A percentile compares a stretch with the other conserved stretches of the same genome.
Conservation (phyloP, 2,888 invertebrate genomes). For the Xanthorhoe spadicearia region DNA sequence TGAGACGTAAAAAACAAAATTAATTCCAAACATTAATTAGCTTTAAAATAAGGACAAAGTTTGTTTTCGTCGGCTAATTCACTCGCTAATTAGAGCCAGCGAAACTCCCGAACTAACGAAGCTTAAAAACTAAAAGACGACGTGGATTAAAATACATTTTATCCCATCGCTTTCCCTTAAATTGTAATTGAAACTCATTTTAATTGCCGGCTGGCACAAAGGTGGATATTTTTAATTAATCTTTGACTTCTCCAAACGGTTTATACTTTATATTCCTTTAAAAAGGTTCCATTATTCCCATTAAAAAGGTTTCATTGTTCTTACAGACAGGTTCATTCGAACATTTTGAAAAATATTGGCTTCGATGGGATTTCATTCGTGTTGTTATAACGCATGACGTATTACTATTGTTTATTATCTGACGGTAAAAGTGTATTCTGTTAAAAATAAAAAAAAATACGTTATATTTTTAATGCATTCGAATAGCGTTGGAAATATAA, state of each 20-base stretch:
- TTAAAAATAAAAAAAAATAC: neutral
- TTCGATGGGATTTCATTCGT: constrained; percentile 10
- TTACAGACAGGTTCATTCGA: constrained; percentile 4
- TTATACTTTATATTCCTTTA: neutral
- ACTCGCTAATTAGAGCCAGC: constrained; percentile 45
- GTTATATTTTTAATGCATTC: too few species aligned
- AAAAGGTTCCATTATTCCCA: neutral
- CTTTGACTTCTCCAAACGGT: constrained; percentile 47
- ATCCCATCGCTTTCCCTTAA: constrained; percentile 51
- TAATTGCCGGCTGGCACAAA: constrained; percentile 58
- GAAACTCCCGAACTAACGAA: constrained; percentile 39
- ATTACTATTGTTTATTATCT: constrained; percentile 11
- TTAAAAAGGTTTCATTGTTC: neutral
- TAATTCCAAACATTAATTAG: constrained; percentile 30
- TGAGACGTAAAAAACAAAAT: constrained; percentile 16
- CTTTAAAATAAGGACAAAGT: constrained; percentile 31
- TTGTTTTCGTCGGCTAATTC: constrained; percentile 39
- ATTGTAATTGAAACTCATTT: constrained; percentile 61
- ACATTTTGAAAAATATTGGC: constrained; percentile 18
- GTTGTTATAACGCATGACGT: constrained; percentile 15
- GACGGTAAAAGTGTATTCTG: neutral
- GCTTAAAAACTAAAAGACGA: constrained; percentile 52
- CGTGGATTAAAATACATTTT: constrained; percentile 47
- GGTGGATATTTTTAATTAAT: constrained; percentile 72
- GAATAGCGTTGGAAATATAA: neutral